A percentile compares a stretch with the other conserved stretches of the same genome.
These are phyloP conservation scores for Metridium senile DNA, from an alignment of 92 coral and sea anemone species.

Conservation along the genomic window DNA sequence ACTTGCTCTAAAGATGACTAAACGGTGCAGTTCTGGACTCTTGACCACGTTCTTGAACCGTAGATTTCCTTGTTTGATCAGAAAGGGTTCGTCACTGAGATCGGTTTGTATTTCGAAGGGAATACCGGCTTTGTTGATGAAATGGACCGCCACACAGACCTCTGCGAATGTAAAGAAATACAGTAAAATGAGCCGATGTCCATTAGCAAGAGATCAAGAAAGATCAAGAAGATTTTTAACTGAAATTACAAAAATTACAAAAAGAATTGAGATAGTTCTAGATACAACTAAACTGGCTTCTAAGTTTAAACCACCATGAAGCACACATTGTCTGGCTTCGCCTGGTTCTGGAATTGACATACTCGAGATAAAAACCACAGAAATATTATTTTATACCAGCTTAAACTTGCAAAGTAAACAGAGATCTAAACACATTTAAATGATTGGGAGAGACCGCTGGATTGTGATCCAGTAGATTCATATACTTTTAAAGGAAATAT, in stretches of 20 bases:
- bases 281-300: no score
- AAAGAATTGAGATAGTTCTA: no score
- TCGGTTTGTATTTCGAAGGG: conserved; percentile 32
- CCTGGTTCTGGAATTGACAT: no score
- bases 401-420: no score
- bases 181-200: not conserved
- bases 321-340: no score
- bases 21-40: conserved; percentile 40
- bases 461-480: no score
- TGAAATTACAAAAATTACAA: no score
- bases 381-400: no score
- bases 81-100: conserved; percentile 34
- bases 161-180: not conserved
- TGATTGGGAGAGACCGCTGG: no score
- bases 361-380: no score
- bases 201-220: not conserved
- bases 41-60: conserved; percentile 31
- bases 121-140: conserved; percentile 31
- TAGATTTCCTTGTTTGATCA: conserved; percentile 22
- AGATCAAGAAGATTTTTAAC: not conserved
- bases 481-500: not conserved
- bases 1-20: conserved; percentile 28
- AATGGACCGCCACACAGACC: conserved; percentile 38
- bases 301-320: no score
- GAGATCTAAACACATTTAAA: no score